These are phyloP conservation scores for Lasioglossum calceatum DNA, from an alignment of 2,888 invertebrate genomes.

Conservation along the genomic window DNA sequence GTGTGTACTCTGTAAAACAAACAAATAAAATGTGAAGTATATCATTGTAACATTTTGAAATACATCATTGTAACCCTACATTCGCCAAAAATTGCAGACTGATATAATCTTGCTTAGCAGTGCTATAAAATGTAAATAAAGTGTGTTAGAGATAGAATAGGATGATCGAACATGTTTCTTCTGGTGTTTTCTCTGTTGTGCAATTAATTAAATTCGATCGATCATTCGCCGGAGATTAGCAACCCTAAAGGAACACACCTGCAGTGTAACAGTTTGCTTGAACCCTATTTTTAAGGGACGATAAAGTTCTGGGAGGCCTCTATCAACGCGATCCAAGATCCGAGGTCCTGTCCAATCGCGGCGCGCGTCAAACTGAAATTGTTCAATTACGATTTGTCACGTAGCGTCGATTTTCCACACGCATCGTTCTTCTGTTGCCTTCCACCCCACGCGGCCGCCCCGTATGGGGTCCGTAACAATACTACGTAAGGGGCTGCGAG, in stretches of 20 bases:
- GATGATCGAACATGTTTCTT: not conserved
- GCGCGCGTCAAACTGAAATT: conserved; percentile 71
- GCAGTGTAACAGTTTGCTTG: not conserved
- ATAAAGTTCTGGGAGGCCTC: not conserved
- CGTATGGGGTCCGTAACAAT: conserved; percentile 74
- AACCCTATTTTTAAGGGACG: conserved; percentile 33
- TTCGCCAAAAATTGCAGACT: not conserved
- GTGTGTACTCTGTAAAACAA: too few species aligned
- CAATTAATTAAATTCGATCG: conserved; percentile 17
- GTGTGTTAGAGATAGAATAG: not conserved
- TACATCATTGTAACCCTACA: not conserved
- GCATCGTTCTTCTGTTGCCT: conserved; percentile 31
- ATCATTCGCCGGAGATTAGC: conserved; percentile 16
- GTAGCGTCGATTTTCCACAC: conserved; percentile 75
- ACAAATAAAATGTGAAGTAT: too few species aligned
- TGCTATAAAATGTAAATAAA: not conserved
- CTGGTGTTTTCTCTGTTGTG: not conserved
- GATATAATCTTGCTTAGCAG: not conserved
- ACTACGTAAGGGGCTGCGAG: conserved; percentile 76
- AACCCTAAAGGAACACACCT: conserved; percentile 23
- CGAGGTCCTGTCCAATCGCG: conserved; percentile 40
- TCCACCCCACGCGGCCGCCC: conserved; percentile 20
- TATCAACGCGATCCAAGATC: conserved; percentile 40
- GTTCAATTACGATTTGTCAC: conserved; percentile 83
- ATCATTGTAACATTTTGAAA: too few species aligned